Conservation (phyloP, 2,888 invertebrate genomes). For the Alitta virens region DNA sequence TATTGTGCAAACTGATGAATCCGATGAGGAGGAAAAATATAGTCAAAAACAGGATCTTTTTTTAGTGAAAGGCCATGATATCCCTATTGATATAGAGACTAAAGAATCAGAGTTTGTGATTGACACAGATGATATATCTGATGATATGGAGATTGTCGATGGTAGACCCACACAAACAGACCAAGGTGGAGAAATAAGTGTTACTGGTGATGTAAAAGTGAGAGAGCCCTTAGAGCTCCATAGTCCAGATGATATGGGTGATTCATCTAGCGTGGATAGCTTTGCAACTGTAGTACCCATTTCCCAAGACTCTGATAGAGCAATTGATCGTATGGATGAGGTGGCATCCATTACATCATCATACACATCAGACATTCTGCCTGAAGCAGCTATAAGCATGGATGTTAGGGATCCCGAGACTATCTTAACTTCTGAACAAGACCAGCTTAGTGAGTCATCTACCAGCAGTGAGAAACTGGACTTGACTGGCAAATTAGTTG, state of each 20-base stretch:
- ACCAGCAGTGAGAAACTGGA: constrained; percentile 50
- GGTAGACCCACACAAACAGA: not conserved
- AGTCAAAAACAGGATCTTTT: constrained; percentile 13
- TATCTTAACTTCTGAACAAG: constrained; percentile 14
- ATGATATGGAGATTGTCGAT: not conserved
- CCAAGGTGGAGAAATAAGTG: constrained; percentile 3
- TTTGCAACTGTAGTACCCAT: constrained; percentile 55
- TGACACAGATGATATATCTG: not conserved
- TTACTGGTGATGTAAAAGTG: constrained; percentile 4
- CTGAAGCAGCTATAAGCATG: constrained; percentile 62
- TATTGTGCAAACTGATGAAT: not conserved
- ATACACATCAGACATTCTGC: constrained; percentile 64
- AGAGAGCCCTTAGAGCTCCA: constrained; percentile 13
- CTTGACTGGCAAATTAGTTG: constrained; percentile 7
- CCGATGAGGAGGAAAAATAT: not conserved
- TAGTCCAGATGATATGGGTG: constrained; percentile 40
- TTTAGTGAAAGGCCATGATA: constrained; percentile 21
- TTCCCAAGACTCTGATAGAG: constrained; percentile 45
- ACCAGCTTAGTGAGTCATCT: constrained; percentile 38
- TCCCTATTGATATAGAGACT: constrained; percentile 14
- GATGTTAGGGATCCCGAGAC: constrained; percentile 28
- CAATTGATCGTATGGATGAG: constrained; percentile 58
- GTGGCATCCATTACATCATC: constrained; percentile 60
- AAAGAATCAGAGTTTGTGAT: not conserved
- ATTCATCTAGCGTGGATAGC: constrained; percentile 55